phyloP scores from a whole-genome alignment of 1,140 invertebrate species.

The Lethrus apterus region DNA sequence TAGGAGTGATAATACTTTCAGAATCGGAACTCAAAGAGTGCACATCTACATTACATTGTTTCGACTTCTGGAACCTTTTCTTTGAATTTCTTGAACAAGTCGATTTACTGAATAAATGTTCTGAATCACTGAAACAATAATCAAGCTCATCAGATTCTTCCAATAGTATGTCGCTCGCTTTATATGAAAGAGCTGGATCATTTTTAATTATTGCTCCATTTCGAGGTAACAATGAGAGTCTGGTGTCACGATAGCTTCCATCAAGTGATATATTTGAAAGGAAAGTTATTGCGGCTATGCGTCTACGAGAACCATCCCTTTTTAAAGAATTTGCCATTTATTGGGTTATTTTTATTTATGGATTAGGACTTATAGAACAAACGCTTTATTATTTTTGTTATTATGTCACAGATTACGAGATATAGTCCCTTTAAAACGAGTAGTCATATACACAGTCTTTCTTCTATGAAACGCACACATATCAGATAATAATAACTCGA shows the following conservation, averaged over 20 bases:
- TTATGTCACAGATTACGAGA: conserved; percentile 16
- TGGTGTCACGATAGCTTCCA: conserved; percentile 81
- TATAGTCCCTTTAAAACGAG: conserved; percentile 14
- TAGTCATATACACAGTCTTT: not conserved
- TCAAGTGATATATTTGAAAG: conserved; percentile 91
- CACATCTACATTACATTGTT: conserved; percentile 43
- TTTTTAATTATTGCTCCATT: conserved; percentile 41
- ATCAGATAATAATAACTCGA: no score
- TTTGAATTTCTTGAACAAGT: conserved; percentile 22
- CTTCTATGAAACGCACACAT: no score
- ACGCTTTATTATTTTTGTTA: not conserved
- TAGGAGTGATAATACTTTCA: conserved; percentile 52
- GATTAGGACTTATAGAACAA: conserved; percentile 4
- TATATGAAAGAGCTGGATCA: conserved; percentile 18
- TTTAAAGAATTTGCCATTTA: conserved; percentile 50
- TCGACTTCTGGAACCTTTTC: conserved; percentile 30
- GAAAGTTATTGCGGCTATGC: conserved; percentile 83
- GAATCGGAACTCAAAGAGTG: conserved; percentile 59
- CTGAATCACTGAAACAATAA: conserved; percentile 45
- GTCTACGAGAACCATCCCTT: conserved; percentile 56
- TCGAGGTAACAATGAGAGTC: conserved; percentile 51
- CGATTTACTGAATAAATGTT: conserved; percentile 30
- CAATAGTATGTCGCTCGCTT: conserved; percentile 40
- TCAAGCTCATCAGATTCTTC: conserved; percentile 43
- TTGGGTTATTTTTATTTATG: not conserved